These are phyloP conservation scores for Crepidodera aurea DNA, from an alignment of 2,888 invertebrate species.

Conservation along the genomic window DNA sequence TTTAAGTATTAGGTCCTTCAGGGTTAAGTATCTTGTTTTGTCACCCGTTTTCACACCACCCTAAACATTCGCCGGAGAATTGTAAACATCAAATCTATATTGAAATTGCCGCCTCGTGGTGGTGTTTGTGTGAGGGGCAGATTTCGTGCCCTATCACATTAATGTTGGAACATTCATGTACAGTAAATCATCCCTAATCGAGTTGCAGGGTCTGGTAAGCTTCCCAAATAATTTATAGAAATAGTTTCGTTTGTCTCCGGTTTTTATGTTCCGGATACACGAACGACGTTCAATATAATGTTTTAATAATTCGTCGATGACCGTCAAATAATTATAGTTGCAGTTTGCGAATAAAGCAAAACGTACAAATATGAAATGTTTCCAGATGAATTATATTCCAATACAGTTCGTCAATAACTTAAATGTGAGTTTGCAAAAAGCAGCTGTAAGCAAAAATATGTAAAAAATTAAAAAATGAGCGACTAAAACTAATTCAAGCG, in stretches of 20 bases:
- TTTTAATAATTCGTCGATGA: neutral
- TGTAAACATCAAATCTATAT: conserved; percentile 37
- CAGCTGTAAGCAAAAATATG: no score
- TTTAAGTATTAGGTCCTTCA: conserved; percentile 7
- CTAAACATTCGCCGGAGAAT: conserved; percentile 25
- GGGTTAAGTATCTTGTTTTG: conserved; percentile 23
- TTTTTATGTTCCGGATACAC: conserved; percentile 22
- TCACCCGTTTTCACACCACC: conserved; percentile 21
- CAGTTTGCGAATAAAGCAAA: no score
- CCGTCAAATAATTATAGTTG: no score
- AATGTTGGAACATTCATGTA: conserved; percentile 43
- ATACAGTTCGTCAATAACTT: no score
- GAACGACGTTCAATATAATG: conserved; percentile 7
- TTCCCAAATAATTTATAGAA: conserved; percentile 54
- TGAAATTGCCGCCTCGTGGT: conserved; percentile 26
- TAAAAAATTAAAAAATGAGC: no score
- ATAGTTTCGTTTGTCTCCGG: conserved; percentile 21
- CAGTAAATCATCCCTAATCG: conserved; percentile 53
- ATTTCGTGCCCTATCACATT: conserved; percentile 52
- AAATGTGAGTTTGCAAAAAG: no score
- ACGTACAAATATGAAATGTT: no score
- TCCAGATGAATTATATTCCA: no score
- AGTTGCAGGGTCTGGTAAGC: conserved; percentile 50
- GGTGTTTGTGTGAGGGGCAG: conserved; percentile 39
- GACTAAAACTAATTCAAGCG: no score